Conservation (phyloP, 2,797 vertebrate species). For the Microctenopoma stevenorrisi region DNA sequence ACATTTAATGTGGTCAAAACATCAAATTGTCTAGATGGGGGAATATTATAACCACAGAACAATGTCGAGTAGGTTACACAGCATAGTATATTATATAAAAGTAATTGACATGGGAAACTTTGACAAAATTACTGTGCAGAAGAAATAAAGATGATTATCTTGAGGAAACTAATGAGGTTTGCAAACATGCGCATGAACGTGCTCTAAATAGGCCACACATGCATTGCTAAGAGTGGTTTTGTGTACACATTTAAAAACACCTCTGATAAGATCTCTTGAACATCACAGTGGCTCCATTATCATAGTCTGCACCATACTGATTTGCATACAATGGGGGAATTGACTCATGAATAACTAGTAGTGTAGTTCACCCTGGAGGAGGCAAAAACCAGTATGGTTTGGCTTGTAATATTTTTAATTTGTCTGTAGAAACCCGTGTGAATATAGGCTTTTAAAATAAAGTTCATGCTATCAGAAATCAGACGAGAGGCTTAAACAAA, state of each 20-base stretch:
- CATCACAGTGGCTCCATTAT: neutral
- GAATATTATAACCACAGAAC: too few relatives aligned
- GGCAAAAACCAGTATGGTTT: neutral
- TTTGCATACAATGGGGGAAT: constrained; percentile 11
- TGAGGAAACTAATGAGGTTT: constrained; percentile 1
- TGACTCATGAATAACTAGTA: neutral
- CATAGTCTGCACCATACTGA: neutral
- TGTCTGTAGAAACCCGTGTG: neutral
- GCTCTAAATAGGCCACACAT: constrained; percentile 33
- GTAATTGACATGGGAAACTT: neutral
- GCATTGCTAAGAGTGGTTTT: neutral
- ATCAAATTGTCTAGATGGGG: too few relatives aligned
- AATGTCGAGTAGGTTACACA: too few relatives aligned
- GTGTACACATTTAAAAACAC: constrained; percentile 7
- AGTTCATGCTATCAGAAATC: too few relatives aligned
- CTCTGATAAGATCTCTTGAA: constrained; percentile 52
- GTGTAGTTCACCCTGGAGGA: neutral
- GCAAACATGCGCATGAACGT: neutral
- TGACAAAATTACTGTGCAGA: neutral
- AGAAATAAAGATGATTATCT: neutral
- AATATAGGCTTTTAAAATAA: neutral
- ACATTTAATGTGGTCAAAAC: too few relatives aligned
- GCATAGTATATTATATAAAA: too few relatives aligned
- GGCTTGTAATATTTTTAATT: neutral
- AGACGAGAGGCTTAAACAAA: neutral